Evolutionary conservation across 2,797 vertebrate species (phyloP).

Genomic region (Lates japonicus): DNA sequence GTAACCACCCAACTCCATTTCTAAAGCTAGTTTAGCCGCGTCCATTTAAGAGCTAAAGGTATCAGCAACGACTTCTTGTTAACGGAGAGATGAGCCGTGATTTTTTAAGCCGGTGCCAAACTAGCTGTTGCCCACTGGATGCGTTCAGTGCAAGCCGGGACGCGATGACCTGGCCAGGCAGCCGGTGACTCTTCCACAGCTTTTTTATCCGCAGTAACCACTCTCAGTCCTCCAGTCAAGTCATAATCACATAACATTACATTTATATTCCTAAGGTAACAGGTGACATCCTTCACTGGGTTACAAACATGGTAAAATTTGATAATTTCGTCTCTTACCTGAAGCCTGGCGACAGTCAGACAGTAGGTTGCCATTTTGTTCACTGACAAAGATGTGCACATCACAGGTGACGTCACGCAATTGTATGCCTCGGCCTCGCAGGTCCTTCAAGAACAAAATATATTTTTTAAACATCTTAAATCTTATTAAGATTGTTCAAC

Average conservation of each 20-base stretch:
- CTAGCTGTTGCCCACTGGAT: conserved; percentile 9
- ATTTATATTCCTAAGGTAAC: fast-evolving
- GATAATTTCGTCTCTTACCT: conserved; percentile 84
- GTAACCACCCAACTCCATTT: background rate
- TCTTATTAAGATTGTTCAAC: background rate
- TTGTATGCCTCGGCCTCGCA: conserved; percentile 12
- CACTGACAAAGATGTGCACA: conserved; percentile 98
- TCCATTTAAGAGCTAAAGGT: fast-evolving
- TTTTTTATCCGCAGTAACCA: background rate
- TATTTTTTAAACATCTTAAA: background rate
- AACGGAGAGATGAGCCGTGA: background rate
- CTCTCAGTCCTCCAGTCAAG: fast-evolving
- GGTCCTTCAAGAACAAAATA: conserved; percentile 50
- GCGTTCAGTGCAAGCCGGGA: conserved; percentile 53
- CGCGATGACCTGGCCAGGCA: conserved; percentile 77
- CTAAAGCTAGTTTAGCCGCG: fast-evolving
- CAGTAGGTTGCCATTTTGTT: conserved; percentile 99
- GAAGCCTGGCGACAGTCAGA: conserved; percentile 90
- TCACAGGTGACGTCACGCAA: conserved; percentile 82
- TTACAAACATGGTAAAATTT: background rate
- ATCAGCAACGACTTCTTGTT: fast-evolving
- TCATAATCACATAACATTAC: fast-evolving
- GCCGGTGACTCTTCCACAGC: conserved; percentile 4
- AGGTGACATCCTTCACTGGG: background rate
- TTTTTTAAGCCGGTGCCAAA: background rate